Base-by-base conservation (phyloP, 1,140 invertebrate genomes). In the Eciton burchellii region DNA sequence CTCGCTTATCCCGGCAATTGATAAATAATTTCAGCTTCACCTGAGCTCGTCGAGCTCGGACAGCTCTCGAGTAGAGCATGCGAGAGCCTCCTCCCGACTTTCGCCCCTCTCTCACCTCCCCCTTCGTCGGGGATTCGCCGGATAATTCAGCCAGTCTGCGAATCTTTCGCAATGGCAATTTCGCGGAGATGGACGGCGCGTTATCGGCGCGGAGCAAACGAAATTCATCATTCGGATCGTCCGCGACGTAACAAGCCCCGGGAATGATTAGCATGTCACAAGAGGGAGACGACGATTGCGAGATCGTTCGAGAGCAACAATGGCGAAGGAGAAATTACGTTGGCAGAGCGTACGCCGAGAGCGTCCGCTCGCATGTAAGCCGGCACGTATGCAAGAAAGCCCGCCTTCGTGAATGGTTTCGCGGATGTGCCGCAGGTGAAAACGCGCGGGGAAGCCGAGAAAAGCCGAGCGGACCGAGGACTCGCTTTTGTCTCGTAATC, bases 221-320 rank as follows among this genome's bases (percentile, higher is more conserved):
- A 88, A 88, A 84, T 87, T 74, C 57, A 35, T 57, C 81, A 88
- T 88, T 63, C 74, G 68, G 79, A 77, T 88, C 87, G 72, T 21
- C 21, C 63, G 63, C 83, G 49, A 70, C 73, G 73, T 83, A 79
- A 88, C 87, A 45, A 82, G 86, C 77, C 59, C 72, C 79, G 71
- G 81, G 79, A 86, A 88, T 88, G 87, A 88, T 88, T 88, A 88
- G 84, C 86, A 83, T 85, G 87, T 88, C 76, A 77, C 82, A 63
- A 84, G 85, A 84, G 77, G 60, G 83, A 85, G 83, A 83, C 68
- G 68, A 62, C 70, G 74, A 82, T 88, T 88, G 86, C 87, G 81
- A 87, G 84, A 88, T 88, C 68, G 88, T 84, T 88, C 54, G 65
- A 82, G 65, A 89, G 84, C 81, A 84, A 83, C 87, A 86, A 88